These are phyloP conservation scores for Enteromius fasciolatus DNA, from an alignment of 2,797 vertebrate species.

Conservation along the genomic window DNA sequence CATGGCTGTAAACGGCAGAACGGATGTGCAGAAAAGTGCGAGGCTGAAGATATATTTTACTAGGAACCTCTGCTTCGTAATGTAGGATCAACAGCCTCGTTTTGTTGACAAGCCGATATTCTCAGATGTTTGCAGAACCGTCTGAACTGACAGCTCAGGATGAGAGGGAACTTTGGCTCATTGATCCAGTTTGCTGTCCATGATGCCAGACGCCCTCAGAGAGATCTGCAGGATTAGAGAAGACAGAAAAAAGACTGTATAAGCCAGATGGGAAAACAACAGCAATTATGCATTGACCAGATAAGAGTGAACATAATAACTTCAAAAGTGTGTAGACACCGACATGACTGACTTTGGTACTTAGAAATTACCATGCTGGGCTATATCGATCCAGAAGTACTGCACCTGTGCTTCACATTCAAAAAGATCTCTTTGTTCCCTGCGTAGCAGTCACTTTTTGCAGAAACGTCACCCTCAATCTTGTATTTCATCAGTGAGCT, in stretches of 20 bases:
- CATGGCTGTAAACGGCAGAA: slow-evolving; percentile 54
- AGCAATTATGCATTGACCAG: slow-evolving; percentile 33
- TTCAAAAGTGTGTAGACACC: slow-evolving; percentile 18
- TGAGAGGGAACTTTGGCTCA: slow-evolving; percentile 52
- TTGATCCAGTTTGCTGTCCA: slow-evolving; percentile 53
- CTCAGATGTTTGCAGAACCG: slow-evolving; percentile 33
- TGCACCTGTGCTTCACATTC: slow-evolving; percentile 33
- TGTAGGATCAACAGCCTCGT: slow-evolving; percentile 33
- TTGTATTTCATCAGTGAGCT: slow-evolving; percentile 69
- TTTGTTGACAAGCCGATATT: slow-evolving; percentile 22
- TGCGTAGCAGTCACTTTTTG: slow-evolving; percentile 65
- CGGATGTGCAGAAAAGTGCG: neutral
- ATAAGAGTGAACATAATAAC: slow-evolving; percentile 32
- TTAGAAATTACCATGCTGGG: slow-evolving; percentile 25
- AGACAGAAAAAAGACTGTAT: slow-evolving; percentile 43
- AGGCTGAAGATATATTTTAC: neutral
- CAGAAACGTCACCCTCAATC: slow-evolving; percentile 59
- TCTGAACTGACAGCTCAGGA: slow-evolving; percentile 41
- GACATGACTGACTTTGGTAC: slow-evolving; percentile 23
- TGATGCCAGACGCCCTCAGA: slow-evolving; percentile 50
- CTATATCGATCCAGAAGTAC: slow-evolving; percentile 24
- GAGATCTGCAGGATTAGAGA: slow-evolving; percentile 59
- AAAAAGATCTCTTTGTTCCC: slow-evolving; percentile 61
- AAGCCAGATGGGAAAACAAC: slow-evolving; percentile 44
- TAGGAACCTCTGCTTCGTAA: slow-evolving; percentile 13